Conservation (phyloP, 2,113 vertebrate species). For the Herpetotheres cachinnans region DNA sequence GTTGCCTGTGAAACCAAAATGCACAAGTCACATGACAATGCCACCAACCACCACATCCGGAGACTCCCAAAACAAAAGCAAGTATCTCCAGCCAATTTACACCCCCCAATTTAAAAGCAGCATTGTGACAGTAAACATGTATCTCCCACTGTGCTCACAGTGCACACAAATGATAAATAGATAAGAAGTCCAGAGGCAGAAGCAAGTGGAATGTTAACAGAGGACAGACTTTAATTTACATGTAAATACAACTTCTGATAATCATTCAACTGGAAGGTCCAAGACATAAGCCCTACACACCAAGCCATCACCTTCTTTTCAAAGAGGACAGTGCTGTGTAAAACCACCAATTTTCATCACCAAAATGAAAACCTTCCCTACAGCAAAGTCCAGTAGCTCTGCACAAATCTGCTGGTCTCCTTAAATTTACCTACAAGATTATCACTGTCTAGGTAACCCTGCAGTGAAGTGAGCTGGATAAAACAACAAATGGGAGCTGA, state of each 20-base stretch:
- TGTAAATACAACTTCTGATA: slow-evolving; percentile 70
- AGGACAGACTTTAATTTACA: slow-evolving; percentile 74
- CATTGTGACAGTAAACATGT: slow-evolving; percentile 10
- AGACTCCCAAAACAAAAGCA: not conserved
- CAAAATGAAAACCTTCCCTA: not conserved
- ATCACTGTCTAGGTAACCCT: not conserved
- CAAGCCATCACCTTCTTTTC: not conserved
- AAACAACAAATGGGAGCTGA: not conserved
- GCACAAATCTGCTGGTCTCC: not conserved
- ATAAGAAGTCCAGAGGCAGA: slow-evolving; percentile 48
- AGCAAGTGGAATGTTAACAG: slow-evolving; percentile 59
- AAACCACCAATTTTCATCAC: not conserved
- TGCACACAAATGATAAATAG: slow-evolving; percentile 72
- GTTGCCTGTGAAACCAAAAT: slow-evolving; percentile 87
- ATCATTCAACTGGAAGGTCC: slow-evolving; percentile 53
- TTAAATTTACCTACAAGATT: not conserved
- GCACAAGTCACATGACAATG: slow-evolving; percentile 51
- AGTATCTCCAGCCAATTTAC: slow-evolving; percentile 14
- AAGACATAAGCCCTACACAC: not conserved
- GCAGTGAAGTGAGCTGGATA: not conserved
- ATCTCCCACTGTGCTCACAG: slow-evolving; percentile 75
- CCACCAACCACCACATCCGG: not conserved
- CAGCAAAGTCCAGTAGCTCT: not conserved
- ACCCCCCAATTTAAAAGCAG: slow-evolving; percentile 14
- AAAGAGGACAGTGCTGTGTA: not conserved